Evolutionary conservation across 2,797 vertebrate species (phyloP).

Genomic region (Vultur gryphus): DNA sequence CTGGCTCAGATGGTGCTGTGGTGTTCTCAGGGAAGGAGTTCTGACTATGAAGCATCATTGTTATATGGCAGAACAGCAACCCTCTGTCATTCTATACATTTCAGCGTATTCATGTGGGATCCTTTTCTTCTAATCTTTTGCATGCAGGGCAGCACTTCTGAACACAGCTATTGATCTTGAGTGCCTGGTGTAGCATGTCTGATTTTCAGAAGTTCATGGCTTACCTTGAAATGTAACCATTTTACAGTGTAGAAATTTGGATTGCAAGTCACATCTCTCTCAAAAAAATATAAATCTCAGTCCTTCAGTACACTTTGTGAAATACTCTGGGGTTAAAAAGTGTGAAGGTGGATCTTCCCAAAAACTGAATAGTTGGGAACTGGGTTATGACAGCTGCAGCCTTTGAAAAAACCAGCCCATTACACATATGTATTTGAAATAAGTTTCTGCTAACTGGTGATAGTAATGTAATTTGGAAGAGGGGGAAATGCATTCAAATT

Average conservation of each 20-base stretch:
- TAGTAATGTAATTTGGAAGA: background rate
- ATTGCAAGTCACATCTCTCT: background rate
- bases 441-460: background rate
- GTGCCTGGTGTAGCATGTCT: accelerated
- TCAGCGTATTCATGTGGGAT: background rate
- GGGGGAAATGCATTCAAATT: background rate
- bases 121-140: background rate
- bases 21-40: background rate
- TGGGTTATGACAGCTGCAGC: background rate
- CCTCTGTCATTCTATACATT: background rate
- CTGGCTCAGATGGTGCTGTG: background rate
- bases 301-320: background rate
- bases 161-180: background rate
- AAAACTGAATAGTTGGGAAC: background rate
- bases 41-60: background rate
- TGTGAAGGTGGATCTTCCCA: background rate
- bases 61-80: background rate
- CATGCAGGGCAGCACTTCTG: background rate
- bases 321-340: background rate
- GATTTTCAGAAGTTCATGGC: background rate
- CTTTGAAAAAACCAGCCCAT: background rate
- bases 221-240: background rate
- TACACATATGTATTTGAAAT: background rate
- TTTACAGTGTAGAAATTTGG: background rate
- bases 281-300: accelerated